Percentiles rank a stretch among this genome's conserved stretches.
Conservation (phyloP, 92 coral and sea anemone genomes). For the Meandrina meandrites region DNA sequence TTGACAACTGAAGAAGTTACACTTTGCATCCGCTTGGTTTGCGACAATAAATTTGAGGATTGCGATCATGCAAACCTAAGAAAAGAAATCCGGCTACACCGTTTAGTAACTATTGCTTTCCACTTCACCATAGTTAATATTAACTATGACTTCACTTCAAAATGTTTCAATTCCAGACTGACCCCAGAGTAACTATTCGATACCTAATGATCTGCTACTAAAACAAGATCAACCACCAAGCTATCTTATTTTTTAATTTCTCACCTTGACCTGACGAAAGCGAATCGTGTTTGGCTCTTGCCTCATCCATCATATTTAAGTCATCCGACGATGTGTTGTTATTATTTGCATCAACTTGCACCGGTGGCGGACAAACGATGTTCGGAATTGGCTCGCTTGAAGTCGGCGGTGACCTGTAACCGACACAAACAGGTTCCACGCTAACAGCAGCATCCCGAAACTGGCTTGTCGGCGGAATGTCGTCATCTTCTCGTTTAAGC, state of each 20-base stretch:
- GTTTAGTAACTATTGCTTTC: neutral
- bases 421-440: constrained; percentile 20
- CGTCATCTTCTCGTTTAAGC: constrained; percentile 91
- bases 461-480: constrained; percentile 37
- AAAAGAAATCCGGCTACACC: neutral
- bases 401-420: constrained; percentile 30
- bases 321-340: constrained; percentile 13
- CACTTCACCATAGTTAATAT: no score
- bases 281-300: constrained; percentile 11
- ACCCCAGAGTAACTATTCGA: neutral
- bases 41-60: neutral
- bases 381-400: neutral
- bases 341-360: constrained; percentile 33
- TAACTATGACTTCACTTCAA: neutral
- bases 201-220: neutral
- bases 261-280: constrained; percentile 32
- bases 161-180: neutral
- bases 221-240: neutral
- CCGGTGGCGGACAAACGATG: neutral
- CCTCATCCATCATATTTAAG: neutral
- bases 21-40: neutral
- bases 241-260: neutral
- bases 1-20: neutral
- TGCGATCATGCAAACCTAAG: neutral
- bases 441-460: constrained; percentile 11